phyloP scores from a whole-genome alignment of 2,113 vertebrate genomes.

The Saimiri boliviensis region DNA sequence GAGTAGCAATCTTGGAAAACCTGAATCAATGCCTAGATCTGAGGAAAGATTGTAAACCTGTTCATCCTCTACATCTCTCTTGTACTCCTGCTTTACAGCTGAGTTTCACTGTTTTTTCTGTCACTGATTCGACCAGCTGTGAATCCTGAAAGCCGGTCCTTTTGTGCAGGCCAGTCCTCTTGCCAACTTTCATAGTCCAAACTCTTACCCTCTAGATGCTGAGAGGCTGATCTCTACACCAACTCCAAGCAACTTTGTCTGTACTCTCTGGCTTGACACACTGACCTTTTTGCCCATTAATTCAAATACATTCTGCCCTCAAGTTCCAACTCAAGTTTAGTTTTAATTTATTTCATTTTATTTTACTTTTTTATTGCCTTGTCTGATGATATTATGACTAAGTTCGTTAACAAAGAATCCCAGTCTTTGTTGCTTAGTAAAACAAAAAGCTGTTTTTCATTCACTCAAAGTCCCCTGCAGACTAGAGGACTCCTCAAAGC shows the following conservation, averaged over 20 bases:
- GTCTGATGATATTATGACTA: neutral
- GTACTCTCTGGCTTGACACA: neutral
- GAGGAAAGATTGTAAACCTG: neutral
- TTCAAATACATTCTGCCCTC: neutral
- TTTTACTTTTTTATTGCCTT: neutral
- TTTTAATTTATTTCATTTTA: neutral
- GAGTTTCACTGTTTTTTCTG: neutral
- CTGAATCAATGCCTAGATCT: neutral
- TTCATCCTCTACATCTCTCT: neutral
- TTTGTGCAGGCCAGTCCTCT: neutral
- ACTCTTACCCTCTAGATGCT: neutral
- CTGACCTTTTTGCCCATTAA: neutral
- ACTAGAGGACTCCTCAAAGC: neutral
- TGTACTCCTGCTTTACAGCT: neutral
- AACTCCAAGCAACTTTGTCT: neutral
- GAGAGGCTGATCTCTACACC: neutral
- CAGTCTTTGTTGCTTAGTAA: neutral
- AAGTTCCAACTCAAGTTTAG: neutral
- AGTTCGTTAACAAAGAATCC: neutral
- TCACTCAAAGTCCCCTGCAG: neutral
- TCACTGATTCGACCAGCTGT: neutral
- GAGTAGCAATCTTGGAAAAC: neutral
- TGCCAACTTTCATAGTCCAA: neutral
- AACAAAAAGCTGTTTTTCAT: neutral
- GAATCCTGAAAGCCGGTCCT: neutral